Evolutionary conservation across 1,140 invertebrate genomes (phyloP).

Genomic region (Drosophila simulans): DNA sequence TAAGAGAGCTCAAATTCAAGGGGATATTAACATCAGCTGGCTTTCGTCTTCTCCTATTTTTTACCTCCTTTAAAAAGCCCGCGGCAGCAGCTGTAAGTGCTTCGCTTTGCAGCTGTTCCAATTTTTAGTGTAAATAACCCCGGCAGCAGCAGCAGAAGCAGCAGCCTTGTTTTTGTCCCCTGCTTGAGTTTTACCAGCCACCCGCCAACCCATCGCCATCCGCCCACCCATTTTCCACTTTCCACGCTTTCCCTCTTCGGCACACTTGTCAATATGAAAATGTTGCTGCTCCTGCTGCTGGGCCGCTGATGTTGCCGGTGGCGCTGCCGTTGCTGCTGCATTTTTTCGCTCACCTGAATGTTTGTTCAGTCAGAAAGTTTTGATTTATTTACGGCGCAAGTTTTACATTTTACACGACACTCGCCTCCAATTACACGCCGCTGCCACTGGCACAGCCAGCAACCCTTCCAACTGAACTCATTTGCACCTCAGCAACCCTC

Average conservation of each 20-base stretch:
- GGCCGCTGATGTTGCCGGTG: conserved; percentile 36
- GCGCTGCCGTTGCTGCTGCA: conserved; percentile 58
- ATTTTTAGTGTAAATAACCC: conserved; percentile 80
- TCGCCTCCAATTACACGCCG: conserved; percentile 80
- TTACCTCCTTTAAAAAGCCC: conserved; percentile 20
- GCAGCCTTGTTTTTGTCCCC: conserved; percentile 54
- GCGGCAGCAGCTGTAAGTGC: conserved; percentile 59
- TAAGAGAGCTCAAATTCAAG: conserved; percentile 20
- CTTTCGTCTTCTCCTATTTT: background rate
- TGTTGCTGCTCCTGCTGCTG: conserved; percentile 28
- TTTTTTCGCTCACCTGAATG: conserved; percentile 83
- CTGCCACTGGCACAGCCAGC: conserved; percentile 45
- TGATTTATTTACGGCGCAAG: conserved; percentile 83
- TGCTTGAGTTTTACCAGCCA: conserved; percentile 46
- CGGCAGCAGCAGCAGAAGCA: conserved; percentile 31
- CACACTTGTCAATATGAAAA: conserved; percentile 79
- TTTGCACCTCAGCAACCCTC: conserved; percentile 70
- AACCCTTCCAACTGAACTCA: conserved; percentile 71
- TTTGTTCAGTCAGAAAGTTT: conserved; percentile 84
- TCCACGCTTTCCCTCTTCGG: conserved; percentile 24
- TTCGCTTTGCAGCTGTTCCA: conserved; percentile 70
- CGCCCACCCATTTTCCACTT: conserved; percentile 10
- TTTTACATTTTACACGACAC: conserved; percentile 84
- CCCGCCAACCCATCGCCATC: background rate
- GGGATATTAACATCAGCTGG: conserved; percentile 23